Conservation (phyloP, 2,888 invertebrate species). For the Caenorhabditis virilis region DNA sequence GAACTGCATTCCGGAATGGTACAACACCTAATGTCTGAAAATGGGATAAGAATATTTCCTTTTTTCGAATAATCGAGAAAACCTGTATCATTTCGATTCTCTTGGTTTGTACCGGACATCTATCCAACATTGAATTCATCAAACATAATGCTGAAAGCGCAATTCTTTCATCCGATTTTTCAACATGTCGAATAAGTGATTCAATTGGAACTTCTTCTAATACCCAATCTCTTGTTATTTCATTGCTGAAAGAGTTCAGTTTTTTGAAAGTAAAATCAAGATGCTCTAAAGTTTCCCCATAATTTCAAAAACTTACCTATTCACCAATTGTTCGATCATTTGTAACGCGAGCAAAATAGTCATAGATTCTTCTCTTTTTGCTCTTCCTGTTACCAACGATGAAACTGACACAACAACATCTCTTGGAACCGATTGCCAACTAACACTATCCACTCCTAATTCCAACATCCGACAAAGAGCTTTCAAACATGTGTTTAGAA, state of each 20-base stretch:
- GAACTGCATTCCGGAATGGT: constrained; percentile 55
- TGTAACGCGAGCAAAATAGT: constrained; percentile 36
- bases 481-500: constrained; percentile 27
- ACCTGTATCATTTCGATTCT: constrained; percentile 16
- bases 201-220: constrained; percentile 83
- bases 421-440: constrained; percentile 37
- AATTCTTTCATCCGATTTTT: constrained; percentile 76
- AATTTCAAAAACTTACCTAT: too few species aligned
- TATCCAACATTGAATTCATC: constrained; percentile 75
- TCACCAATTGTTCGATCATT: constrained; percentile 43
- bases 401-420: constrained; percentile 28
- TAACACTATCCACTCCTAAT: constrained; percentile 22
- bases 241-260: constrained; percentile 11
- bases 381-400: constrained; percentile 39
- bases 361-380: constrained; percentile 45
- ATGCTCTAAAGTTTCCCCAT: too few species aligned
- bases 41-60: background rate
- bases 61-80: background rate
- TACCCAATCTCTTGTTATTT: constrained; percentile 23
- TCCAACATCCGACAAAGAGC: constrained; percentile 36
- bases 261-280: background rate
- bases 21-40: constrained; percentile 49
- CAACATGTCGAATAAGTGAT: constrained; percentile 77
- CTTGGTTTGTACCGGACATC: constrained; percentile 15
- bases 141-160: constrained; percentile 92